phyloP scores from a whole-genome alignment of 2,888 invertebrate species.

The Agrilus mali region DNA sequence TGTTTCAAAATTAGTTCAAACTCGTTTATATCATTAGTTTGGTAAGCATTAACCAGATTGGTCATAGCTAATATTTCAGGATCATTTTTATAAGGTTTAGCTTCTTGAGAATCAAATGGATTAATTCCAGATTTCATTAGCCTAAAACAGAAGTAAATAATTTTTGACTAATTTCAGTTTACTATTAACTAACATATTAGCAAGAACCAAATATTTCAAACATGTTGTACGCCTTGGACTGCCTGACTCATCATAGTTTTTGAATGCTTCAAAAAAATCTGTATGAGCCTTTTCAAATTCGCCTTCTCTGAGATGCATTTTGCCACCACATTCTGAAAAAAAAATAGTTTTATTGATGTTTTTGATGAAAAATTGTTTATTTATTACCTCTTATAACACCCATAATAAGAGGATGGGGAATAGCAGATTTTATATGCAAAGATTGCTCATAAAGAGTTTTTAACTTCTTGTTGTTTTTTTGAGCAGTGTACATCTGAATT shows the following conservation, averaged over 20 bases:
- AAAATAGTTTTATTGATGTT: conserved; percentile 7
- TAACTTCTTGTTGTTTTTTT: conserved; percentile 97
- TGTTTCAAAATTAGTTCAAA: conserved; percentile 93
- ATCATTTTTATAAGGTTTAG: conserved; percentile 98
- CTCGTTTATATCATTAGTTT: conserved; percentile 96
- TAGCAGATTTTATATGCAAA: conserved; percentile 95
- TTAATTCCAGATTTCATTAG: conserved; percentile 99
- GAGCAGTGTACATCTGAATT: conserved; percentile 99
- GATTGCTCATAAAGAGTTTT: conserved; percentile 96
- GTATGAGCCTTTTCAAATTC: conserved; percentile 99
- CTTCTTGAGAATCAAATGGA: conserved; percentile 99
- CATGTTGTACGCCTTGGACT: conserved; percentile 93
- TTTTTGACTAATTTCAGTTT: not conserved
- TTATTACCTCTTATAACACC: conserved; percentile 85
- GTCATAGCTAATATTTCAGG: conserved; percentile 99
- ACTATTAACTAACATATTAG: conserved; percentile 77
- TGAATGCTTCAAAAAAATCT: conserved; percentile 98
- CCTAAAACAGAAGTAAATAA: conserved; percentile 38
- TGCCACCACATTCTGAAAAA: conserved; percentile 86
- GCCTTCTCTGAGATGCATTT: conserved; percentile 97
- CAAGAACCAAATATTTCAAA: conserved; percentile 92
- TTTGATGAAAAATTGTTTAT: not conserved
- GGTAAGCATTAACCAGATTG: conserved; percentile 91
- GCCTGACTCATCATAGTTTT: conserved; percentile 98
- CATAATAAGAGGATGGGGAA: conserved; percentile 99